These are phyloP conservation scores for Sarcoramphus papa DNA, from an alignment of 2,797 vertebrate species.

Conservation along the genomic window DNA sequence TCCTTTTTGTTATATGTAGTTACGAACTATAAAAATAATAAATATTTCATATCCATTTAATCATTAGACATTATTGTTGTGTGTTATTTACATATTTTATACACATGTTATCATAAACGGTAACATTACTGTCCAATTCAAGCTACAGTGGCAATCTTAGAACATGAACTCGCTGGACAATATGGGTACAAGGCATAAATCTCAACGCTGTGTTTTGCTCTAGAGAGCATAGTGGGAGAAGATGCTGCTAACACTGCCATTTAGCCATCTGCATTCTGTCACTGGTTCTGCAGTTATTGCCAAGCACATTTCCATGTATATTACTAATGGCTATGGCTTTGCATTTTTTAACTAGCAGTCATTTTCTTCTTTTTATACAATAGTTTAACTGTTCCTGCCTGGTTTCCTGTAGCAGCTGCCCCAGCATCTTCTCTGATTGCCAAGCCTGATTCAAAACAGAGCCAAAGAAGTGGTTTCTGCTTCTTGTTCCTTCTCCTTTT, in stretches of 20 bases:
- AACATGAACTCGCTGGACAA: not conserved
- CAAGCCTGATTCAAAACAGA: constrained; percentile 1
- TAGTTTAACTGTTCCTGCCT: not conserved
- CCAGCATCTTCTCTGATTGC: not conserved
- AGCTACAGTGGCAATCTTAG: not conserved
- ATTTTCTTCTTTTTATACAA: constrained; percentile 18
- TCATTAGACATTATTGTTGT: not conserved
- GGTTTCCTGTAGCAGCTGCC: not conserved
- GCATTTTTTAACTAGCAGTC: not conserved
- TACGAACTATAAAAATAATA: not conserved
- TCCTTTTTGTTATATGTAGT: not conserved
- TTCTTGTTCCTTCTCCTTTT: not conserved
- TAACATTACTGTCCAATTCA: not conserved
- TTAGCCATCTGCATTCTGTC: constrained; percentile 18
- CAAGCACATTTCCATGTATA: constrained; percentile 27
- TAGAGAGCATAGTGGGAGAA: not conserved
- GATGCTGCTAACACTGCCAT: not conserved
- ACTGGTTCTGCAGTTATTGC: not conserved
- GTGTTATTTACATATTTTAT: not conserved
- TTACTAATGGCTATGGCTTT: not conserved
- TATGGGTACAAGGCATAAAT: not conserved
- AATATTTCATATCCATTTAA: not conserved
- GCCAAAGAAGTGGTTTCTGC: not conserved
- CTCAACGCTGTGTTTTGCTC: not conserved
- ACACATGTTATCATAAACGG: not conserved